A percentile compares a stretch with the other conserved stretches of the same genome.
Conservation (phyloP, 2,888 invertebrate genomes). For the Seladonia tumulorum region DNA sequence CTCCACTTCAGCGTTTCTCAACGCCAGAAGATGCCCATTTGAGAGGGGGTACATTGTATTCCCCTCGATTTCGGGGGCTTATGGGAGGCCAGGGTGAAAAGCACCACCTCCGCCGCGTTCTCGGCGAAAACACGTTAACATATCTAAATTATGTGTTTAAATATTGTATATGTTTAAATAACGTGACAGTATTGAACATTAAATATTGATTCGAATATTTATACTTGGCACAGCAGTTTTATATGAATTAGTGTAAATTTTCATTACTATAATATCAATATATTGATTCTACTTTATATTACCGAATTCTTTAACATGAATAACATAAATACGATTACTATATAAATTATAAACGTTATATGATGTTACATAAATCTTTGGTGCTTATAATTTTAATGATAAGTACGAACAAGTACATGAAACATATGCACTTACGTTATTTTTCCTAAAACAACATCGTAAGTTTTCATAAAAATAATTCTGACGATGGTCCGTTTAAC, state of each 20-base stretch:
- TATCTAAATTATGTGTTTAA: constrained; percentile 47
- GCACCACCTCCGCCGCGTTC: no score
- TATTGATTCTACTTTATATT: background rate
- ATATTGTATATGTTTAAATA: constrained; percentile 3
- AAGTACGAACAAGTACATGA: constrained; percentile 29
- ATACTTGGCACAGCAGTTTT: constrained; percentile 22
- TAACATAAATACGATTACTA: constrained; percentile 28
- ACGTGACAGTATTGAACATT: constrained; percentile 9
- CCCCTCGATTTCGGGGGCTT: no score
- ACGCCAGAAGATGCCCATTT: no score
- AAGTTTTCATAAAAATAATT: constrained; percentile 19
- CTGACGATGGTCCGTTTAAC: background rate
- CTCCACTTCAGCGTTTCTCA: no score
- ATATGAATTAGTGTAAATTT: background rate
- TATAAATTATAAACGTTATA: constrained; percentile 49
- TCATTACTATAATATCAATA: constrained; percentile 3
- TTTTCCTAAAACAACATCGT: background rate
- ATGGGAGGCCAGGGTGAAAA: no score
- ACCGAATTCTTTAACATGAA: constrained; percentile 16
- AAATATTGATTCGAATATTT: constrained; percentile 22
- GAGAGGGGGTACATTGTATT: no score
- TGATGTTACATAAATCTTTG: constrained; percentile 63
- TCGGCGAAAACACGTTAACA: no score
- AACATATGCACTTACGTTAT: constrained; percentile 14
- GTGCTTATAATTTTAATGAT: constrained; percentile 43